phyloP scores from a whole-genome alignment of 2,888 invertebrate genomes.

The Sylvicola fuscatus region DNA sequence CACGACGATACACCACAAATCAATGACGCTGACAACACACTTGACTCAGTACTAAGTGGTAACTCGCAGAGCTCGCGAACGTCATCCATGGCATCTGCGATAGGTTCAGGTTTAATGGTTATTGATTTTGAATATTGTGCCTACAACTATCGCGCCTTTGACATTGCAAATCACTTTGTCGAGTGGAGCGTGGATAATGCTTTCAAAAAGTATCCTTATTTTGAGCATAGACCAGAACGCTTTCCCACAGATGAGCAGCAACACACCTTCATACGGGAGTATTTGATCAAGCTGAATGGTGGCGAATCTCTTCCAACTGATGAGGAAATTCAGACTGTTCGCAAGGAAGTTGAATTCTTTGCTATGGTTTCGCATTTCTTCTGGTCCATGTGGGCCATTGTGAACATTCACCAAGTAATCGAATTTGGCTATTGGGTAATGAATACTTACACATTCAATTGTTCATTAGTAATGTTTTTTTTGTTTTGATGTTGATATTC shows the following conservation, averaged over 20 bases:
- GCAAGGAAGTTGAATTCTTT: slow-evolving; percentile 65
- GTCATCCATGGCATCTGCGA: neutral
- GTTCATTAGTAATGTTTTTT: too few species aligned
- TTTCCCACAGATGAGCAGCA: slow-evolving; percentile 65
- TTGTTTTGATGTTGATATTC: too few species aligned
- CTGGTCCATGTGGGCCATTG: slow-evolving; percentile 85
- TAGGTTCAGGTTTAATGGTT: slow-evolving; percentile 40
- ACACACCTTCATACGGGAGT: slow-evolving; percentile 29
- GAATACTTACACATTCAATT: too few species aligned
- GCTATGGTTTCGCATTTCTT: slow-evolving; percentile 77
- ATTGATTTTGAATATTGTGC: slow-evolving; percentile 93
- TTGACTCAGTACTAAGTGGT: slow-evolving; percentile 17
- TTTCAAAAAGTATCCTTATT: slow-evolving; percentile 54
- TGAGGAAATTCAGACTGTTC: slow-evolving; percentile 37
- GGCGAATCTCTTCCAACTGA: slow-evolving; percentile 21
- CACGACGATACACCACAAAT: slow-evolving; percentile 4
- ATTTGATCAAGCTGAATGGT: slow-evolving; percentile 17
- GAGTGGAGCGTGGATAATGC: slow-evolving; percentile 88
- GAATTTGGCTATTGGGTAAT: slow-evolving; percentile 58
- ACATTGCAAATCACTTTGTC: slow-evolving; percentile 84
- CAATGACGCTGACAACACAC: slow-evolving; percentile 16
- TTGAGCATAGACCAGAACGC: slow-evolving; percentile 39
- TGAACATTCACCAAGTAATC: slow-evolving; percentile 73
- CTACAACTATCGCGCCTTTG: slow-evolving; percentile 84
- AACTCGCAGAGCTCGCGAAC: slow-evolving; percentile 8